phyloP scores from a whole-genome alignment of 2,113 vertebrate genomes.

The Hydropotes inermis region DNA sequence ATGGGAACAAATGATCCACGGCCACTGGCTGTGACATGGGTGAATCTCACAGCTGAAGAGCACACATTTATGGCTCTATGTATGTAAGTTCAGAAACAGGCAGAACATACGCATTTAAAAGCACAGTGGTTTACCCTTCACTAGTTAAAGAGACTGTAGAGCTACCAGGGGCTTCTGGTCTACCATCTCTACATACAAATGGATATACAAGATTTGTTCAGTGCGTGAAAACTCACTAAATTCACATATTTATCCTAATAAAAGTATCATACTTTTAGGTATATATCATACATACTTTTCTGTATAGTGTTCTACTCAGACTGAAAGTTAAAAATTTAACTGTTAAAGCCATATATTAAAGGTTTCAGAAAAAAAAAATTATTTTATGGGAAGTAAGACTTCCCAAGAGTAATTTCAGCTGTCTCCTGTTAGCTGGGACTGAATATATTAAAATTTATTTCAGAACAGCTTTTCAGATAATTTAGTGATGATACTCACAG shows the following conservation, averaged over 20 bases:
- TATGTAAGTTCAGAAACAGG: neutral
- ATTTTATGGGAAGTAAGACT: neutral
- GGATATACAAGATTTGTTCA: neutral
- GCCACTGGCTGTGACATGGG: neutral
- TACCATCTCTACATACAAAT: neutral
- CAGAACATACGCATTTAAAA: neutral
- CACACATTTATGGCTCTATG: neutral
- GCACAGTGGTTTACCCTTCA: neutral
- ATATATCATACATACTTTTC: neutral
- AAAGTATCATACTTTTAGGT: neutral
- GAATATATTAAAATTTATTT: neutral
- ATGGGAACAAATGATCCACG: neutral
- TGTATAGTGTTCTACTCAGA: neutral
- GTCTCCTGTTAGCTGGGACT: neutral
- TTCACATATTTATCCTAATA: neutral
- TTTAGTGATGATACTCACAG: neutral
- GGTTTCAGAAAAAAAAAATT: neutral
- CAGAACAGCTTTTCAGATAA: neutral
- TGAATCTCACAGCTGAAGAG: neutral
- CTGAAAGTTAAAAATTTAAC: neutral
- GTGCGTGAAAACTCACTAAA: neutral
- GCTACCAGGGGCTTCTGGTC: neutral
- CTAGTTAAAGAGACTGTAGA: neutral
- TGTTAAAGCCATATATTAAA: neutral
- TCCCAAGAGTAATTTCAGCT: neutral